Evolutionary conservation across 2,888 invertebrate species (phyloP), one percentile per base, ranked within the genome.

Genomic region (Pasiphila rectangulata): DNA sequence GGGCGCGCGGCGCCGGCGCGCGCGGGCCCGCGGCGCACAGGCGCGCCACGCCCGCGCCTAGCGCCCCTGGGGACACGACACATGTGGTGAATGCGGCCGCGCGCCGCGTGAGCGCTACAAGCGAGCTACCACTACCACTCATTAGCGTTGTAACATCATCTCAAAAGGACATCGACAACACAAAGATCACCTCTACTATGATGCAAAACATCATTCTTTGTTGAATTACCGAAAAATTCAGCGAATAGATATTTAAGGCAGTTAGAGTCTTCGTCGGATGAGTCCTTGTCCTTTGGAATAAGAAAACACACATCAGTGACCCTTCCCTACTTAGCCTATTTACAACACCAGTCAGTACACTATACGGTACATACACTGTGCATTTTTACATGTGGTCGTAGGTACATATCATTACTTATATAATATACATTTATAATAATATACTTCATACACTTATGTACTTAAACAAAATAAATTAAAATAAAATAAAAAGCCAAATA

Each of bases 201-300:
- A 77, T 72, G 76, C 75, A 69, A 64, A 59, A 56, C 62, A 54
- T 57, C 54, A 54, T 54, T 54, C 53, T 48, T 53, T 51, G 59
- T 65, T 63, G 51, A 76, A 79, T 92, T 92, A 92, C 92, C 92
- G 89, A 92, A 88, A 71, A 91, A 85, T 77, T 91, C 92, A 80
- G 91, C 91, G 85, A 92, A 91, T 80, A 92, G 90, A 85, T 91
- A 92, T 91, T 90, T 92, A 86, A 92, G 91, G 91, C 92, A 92
- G 91, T 91, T 92, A 88, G 90, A 90, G 84, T 91, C 85, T 73
- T 85, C 85, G 71, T 85, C 86, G 75, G 85, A 84, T 68, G 85
- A 79, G 66, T 78, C 80, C 80, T 76, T 72, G 72, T 81, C 85
- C 85, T 86, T 83, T 64, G 76, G 66, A 69, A 82, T 74, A 79